These are phyloP conservation scores for Perizoma affinitatum DNA, from an alignment of 2,888 invertebrate genomes.

Conservation along the genomic window DNA sequence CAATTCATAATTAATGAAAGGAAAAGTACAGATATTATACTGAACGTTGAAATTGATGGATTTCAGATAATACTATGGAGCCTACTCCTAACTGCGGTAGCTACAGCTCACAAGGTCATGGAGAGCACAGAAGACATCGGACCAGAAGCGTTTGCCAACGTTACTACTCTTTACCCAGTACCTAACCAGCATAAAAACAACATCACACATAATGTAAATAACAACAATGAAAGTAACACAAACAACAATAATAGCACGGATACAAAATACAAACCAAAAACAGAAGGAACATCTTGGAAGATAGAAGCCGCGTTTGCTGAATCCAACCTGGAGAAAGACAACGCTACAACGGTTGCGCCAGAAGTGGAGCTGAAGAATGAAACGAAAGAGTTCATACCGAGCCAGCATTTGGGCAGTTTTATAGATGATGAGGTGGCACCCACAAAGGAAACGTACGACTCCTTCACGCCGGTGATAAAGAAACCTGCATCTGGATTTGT, in stretches of 20 bases:
- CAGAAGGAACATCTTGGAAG: constrained; percentile 55
- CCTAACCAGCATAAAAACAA: constrained; percentile 35
- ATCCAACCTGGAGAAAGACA: constrained; percentile 46
- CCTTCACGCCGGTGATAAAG: constrained; percentile 47
- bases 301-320: constrained; percentile 56
- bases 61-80: constrained; percentile 53
- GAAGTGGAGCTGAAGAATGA: constrained; percentile 46
- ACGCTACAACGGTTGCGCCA: constrained; percentile 33
- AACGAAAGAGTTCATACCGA: constrained; percentile 75
- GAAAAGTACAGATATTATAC: too few species aligned
- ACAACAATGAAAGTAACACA: constrained; percentile 25
- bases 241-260: not conserved
- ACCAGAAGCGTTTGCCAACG: constrained; percentile 46
- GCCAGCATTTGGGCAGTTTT: constrained; percentile 75
- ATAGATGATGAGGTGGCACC: constrained; percentile 68
- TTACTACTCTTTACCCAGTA: constrained; percentile 67
- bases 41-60: not conserved
- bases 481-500: constrained; percentile 53
- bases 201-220: constrained; percentile 20
- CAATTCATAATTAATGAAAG: too few species aligned
- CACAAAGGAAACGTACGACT: constrained; percentile 40
- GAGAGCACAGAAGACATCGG: constrained; percentile 49
- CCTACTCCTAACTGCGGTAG: constrained; percentile 43
- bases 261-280: constrained; percentile 31
- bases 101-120: constrained; percentile 44